A percentile compares a stretch with the other conserved stretches of the same genome.
These are phyloP conservation scores for Thalassarche chlororhynchos DNA, from an alignment of 2,113 vertebrate genomes.

Conservation along the genomic window DNA sequence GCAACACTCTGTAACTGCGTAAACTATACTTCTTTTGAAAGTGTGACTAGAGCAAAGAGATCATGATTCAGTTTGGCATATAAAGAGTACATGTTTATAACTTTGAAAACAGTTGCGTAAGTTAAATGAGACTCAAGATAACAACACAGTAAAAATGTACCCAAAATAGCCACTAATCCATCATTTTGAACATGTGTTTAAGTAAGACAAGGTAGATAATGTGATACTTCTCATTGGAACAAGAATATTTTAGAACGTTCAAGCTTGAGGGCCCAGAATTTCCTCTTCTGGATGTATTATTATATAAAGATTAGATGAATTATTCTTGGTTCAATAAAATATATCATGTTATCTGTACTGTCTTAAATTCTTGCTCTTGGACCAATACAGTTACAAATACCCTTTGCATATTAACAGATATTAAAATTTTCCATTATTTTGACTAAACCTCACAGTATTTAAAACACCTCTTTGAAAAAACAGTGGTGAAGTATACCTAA, in stretches of 20 bases:
- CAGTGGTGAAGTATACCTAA: not conserved
- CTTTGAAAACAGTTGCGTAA: not conserved
- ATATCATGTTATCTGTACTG: not conserved
- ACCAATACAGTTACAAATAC: not conserved
- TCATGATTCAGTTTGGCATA: not conserved
- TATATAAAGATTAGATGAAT: not conserved
- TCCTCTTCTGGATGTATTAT: not conserved
- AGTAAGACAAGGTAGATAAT: conserved; percentile 34
- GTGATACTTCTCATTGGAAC: not conserved
- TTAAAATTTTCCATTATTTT: not conserved
- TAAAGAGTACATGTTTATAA: not conserved
- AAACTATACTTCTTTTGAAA: not conserved
- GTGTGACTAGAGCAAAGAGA: not conserved
- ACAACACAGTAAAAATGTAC: conserved; percentile 12
- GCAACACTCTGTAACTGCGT: not conserved
- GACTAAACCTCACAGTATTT: not conserved
- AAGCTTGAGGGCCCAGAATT: not conserved
- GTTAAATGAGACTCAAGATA: conserved; percentile 8
- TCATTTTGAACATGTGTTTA: conserved; percentile 15
- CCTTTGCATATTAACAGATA: not conserved
- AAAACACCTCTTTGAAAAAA: not conserved
- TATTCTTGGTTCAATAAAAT: not conserved
- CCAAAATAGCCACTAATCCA: conserved; percentile 33
- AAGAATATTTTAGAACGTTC: not conserved
- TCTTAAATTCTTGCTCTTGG: conserved; percentile 2